phyloP scores from a whole-genome alignment of 2,113 vertebrate genomes.

The Petroica traversi region DNA sequence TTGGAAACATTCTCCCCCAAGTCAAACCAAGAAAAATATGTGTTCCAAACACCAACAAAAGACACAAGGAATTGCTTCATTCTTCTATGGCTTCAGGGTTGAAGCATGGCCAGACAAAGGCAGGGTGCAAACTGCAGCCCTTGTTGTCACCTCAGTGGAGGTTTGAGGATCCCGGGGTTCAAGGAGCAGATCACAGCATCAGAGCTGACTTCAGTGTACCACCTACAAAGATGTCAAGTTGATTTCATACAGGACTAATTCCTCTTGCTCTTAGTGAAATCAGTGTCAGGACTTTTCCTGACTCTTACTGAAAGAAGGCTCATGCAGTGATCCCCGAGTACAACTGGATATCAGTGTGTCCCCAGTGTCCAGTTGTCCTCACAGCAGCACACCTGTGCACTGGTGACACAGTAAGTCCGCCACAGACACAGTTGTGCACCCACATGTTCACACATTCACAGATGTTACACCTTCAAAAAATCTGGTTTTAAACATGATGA shows the following conservation, averaged over 20 bases:
- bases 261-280: not conserved
- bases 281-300: not conserved
- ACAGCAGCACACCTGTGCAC: not conserved
- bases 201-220: not conserved
- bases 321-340: fast-evolving
- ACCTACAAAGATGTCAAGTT: not conserved
- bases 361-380: not conserved
- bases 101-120: not conserved
- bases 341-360: not conserved
- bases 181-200: not conserved
- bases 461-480: not conserved
- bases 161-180: not conserved
- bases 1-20: not conserved
- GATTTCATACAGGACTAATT: not conserved
- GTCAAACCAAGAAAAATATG: not conserved
- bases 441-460: not conserved
- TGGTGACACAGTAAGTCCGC: not conserved
- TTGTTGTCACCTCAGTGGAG: not conserved
- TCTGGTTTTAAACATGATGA: not conserved
- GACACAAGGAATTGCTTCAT: not conserved
- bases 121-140: not conserved
- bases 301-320: not conserved
- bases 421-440: not conserved
- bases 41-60: not conserved
- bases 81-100: not conserved